These are phyloP conservation scores for Drosophila paramelanica DNA, from an alignment of 2,888 invertebrate species.

Conservation along the genomic window DNA sequence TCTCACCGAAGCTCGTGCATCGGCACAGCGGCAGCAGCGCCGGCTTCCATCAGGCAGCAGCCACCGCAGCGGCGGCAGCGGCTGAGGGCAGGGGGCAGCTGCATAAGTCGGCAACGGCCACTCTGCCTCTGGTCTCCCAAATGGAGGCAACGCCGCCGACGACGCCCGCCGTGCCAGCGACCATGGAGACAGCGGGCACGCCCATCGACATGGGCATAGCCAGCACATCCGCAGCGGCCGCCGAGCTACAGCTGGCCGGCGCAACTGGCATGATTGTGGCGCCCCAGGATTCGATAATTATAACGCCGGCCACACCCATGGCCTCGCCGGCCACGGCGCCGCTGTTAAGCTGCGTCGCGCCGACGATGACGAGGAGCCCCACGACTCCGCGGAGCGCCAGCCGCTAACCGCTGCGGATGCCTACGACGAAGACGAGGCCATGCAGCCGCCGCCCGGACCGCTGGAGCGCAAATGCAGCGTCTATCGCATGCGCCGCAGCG, in stretches of 20 bases:
- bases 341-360: constrained; percentile 66
- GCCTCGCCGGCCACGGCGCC: constrained; percentile 84
- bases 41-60: constrained; percentile 75
- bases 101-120: constrained; percentile 85
- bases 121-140: constrained; percentile 84
- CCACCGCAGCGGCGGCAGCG: constrained; percentile 15
- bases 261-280: constrained; percentile 64
- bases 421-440: constrained; percentile 74
- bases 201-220: constrained; percentile 56
- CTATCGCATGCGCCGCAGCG: constrained; percentile 84
- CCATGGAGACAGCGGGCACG: constrained; percentile 60
- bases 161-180: constrained; percentile 82
- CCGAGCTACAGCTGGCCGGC: constrained; percentile 52
- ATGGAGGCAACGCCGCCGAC: constrained; percentile 83
- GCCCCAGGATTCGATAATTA: constrained; percentile 84
- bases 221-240: constrained; percentile 67
- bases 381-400: constrained; percentile 71
- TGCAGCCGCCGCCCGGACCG: constrained; percentile 79
- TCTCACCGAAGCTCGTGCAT: constrained; percentile 82
- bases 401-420: constrained; percentile 67
- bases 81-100: constrained; percentile 58
- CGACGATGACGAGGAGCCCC: constrained; percentile 58
- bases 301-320: constrained; percentile 85
- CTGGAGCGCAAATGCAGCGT: constrained; percentile 85
- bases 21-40: constrained; percentile 83